These are phyloP conservation scores for Xylophagus ater DNA, from an alignment of 2,888 invertebrate species.

Conservation along the genomic window DNA sequence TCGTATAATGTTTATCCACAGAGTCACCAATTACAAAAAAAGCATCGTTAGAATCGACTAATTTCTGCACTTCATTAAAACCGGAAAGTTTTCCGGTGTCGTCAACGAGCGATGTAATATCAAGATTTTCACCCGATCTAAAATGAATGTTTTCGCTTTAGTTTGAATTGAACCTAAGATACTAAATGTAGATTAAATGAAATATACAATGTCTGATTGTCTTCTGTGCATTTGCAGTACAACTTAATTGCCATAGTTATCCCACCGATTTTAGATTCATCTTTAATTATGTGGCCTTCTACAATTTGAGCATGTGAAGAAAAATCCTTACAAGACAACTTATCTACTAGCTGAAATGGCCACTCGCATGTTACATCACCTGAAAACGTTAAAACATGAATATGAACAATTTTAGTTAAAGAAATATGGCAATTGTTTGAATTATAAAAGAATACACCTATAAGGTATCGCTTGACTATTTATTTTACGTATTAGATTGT, in stretches of 20 bases:
- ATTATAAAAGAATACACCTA: background rate
- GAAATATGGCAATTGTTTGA: background rate
- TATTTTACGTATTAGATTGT: too few relatives aligned
- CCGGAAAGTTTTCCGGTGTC: conserved; percentile 2
- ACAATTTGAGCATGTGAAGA: conserved; percentile 8
- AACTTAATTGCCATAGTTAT: conserved; percentile 10
- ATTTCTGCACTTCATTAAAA: conserved; percentile 7
- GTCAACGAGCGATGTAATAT: conserved; percentile 1
- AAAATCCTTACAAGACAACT: conserved; percentile 6
- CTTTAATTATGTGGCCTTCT: conserved; percentile 4
- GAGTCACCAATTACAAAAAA: conserved; percentile 14
- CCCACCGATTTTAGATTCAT: conserved; percentile 4
- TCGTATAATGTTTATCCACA: conserved; percentile 2
- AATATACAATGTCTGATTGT: background rate
- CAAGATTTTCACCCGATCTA: background rate
- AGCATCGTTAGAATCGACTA: conserved; percentile 12
- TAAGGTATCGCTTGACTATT: too few relatives aligned
- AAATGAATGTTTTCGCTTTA: background rate
- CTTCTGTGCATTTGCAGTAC: conserved; percentile 8
- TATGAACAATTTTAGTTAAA: background rate
- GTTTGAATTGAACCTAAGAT: background rate
- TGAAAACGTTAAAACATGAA: background rate
- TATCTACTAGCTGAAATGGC: conserved; percentile 5
- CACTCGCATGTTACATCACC: conserved; percentile 9
- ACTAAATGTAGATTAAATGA: background rate